Evolutionary conservation across 2,113 vertebrate genomes (phyloP), one percentile per base, ranked within the genome.

Genomic region (Pedetes capensis): DNA sequence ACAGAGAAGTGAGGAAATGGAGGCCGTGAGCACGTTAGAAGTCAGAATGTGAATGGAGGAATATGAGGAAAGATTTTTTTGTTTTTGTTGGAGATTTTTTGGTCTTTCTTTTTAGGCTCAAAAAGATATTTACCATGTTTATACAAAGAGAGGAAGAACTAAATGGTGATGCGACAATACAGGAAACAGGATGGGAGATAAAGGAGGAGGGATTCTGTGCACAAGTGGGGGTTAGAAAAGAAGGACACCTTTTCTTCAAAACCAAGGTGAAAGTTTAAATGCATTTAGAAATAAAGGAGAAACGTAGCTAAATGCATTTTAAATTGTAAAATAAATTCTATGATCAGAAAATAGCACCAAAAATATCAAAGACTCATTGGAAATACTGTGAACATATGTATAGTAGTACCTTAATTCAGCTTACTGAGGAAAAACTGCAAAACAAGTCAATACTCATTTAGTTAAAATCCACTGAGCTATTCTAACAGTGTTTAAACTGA

Each of bases 331-430:
- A 83, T 79, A 92, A 68, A 75, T 42, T 93, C 66, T 89, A 42
- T 72, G 20, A 75, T 76, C 47, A 90, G 42, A 89, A 95, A 94
- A 55, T 68, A 93, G 94, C 81, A 96, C 88, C 81, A 59, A 53
- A 78, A 92, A 96, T 89, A 57, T 55, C 17, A 92, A 82, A 93
- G 84, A 49, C 61, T 44, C 42, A 42, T 12, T 78, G 68, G 64
- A 89, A 89, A 96, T 53, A 64, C 59, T 92, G 37, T 83, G 39
- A 94, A 72, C 76, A 69, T 7, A 94, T 51, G 79, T 34, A 3
- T 37, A 84, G 22, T 37, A 55, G 9, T 71, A 74, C 2, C 49
- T 91, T 74, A 63, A 57, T 91, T 82, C 17, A 32, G 22, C 17
- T 92, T 80, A 71, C 51, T 74, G 12, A 89, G 16, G 42, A 55